Conservation (phyloP, 2,113 vertebrate genomes). For the Sterrhoptilus dennistouni region DNA sequence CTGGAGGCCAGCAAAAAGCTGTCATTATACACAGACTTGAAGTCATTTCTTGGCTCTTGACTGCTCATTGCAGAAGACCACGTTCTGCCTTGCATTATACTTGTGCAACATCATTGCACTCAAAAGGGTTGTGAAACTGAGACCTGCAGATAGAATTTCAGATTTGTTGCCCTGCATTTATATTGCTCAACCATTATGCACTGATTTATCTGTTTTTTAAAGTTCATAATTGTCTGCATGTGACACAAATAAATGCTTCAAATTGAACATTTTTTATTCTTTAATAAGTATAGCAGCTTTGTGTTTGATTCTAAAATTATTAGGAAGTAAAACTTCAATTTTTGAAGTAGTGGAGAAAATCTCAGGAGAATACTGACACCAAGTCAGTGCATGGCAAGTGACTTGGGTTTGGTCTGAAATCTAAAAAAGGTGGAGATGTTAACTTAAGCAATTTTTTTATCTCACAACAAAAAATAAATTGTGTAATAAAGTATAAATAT, state of each 20-base stretch:
- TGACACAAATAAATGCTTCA: neutral
- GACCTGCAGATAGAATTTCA: slow-evolving; percentile 11
- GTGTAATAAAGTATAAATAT: neutral
- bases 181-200: neutral
- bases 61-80: neutral
- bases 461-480: neutral
- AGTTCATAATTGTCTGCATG: neutral
- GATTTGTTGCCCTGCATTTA: neutral
- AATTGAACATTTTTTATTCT: neutral
- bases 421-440: neutral
- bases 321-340: neutral
- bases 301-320: neutral
- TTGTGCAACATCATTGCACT: neutral
- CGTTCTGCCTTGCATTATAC: neutral
- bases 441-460: neutral
- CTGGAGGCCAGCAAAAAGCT: neutral
- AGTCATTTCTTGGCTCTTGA: neutral
- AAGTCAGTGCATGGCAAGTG: neutral
- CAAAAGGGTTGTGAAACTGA: neutral
- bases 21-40: neutral
- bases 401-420: neutral
- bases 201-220: neutral
- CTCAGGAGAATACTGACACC: neutral
- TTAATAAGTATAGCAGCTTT: neutral
- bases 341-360: neutral